Conservation (phyloP, 2,797 vertebrate species). For the Scleropages formosus region DNA sequence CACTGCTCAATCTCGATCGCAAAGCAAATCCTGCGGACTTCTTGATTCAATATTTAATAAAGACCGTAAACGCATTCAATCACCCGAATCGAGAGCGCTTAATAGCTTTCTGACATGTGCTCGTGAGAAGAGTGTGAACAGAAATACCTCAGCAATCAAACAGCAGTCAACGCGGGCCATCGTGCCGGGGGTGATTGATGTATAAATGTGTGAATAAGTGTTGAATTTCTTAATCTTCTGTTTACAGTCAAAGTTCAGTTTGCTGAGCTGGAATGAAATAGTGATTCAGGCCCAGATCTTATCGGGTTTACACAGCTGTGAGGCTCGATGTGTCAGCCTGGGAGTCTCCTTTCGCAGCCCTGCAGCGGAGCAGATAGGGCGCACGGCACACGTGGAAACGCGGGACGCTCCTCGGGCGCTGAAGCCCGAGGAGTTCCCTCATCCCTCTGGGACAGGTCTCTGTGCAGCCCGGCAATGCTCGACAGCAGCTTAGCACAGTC, state of each 20-base stretch:
- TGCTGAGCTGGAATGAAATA: constrained; percentile 33
- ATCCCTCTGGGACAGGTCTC: not conserved
- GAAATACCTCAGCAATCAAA: constrained; percentile 23
- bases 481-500: no score
- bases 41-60: constrained; percentile 21
- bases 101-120: constrained; percentile 27
- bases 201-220: constrained; percentile 38
- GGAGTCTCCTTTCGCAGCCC: constrained; percentile 9
- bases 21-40: constrained; percentile 18
- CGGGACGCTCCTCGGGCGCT: not conserved
- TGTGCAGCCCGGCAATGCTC: no score
- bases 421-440: not conserved
- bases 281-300: constrained; percentile 36
- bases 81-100: not conserved
- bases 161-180: constrained; percentile 14
- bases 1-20: constrained; percentile 20
- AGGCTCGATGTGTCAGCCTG: not conserved
- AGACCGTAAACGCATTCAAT: constrained; percentile 23
- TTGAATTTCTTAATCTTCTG: constrained; percentile 42
- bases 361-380: constrained; percentile 9
- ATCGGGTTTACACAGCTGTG: constrained; percentile 45
- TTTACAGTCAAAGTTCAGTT: constrained; percentile 47
- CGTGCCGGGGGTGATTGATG: constrained; percentile 29
- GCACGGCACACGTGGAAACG: constrained; percentile 2
- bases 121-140: constrained; percentile 9